Conservation (phyloP, 2,113 vertebrate species). For the Diadophis punctatus region DNA sequence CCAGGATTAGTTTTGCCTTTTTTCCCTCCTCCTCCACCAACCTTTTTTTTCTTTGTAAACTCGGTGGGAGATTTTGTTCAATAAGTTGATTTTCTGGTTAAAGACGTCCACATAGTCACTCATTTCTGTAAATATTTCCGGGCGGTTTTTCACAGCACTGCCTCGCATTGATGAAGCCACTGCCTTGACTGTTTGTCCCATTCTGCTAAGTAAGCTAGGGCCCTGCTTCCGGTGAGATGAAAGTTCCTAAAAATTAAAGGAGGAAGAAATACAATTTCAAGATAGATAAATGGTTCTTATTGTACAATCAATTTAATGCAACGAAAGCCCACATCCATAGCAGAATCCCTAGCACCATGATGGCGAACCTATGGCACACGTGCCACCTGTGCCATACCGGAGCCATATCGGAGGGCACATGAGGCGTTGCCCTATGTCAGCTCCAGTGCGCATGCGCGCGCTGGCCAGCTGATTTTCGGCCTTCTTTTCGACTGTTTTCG, state of each 20-base stretch:
- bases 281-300: neutral
- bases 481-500: too few species aligned
- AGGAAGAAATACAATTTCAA: slow-evolving; percentile 15
- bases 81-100: slow-evolving; percentile 80
- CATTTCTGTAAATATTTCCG: slow-evolving; percentile 82
- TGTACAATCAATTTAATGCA: neutral
- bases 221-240: slow-evolving; percentile 86
- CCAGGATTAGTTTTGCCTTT: neutral
- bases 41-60: slow-evolving; percentile 90
- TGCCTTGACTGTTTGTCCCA: slow-evolving; percentile 87
- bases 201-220: slow-evolving; percentile 82
- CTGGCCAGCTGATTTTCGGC: too few species aligned
- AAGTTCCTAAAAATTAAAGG: slow-evolving; percentile 79
- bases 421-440: too few species aligned
- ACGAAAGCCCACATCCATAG: neutral
- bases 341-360: neutral
- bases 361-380: too few species aligned
- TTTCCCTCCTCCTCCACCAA: slow-evolving; percentile 55
- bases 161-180: slow-evolving; percentile 84
- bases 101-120: slow-evolving; percentile 85
- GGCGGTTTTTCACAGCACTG: slow-evolving; percentile 79
- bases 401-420: too few species aligned
- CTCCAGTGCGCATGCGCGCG: too few species aligned
- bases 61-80: slow-evolving; percentile 91
- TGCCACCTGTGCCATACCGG: too few species aligned